Evolutionary conservation across 2,113 vertebrate species (phyloP).

Genomic region (Archilochus colubris): DNA sequence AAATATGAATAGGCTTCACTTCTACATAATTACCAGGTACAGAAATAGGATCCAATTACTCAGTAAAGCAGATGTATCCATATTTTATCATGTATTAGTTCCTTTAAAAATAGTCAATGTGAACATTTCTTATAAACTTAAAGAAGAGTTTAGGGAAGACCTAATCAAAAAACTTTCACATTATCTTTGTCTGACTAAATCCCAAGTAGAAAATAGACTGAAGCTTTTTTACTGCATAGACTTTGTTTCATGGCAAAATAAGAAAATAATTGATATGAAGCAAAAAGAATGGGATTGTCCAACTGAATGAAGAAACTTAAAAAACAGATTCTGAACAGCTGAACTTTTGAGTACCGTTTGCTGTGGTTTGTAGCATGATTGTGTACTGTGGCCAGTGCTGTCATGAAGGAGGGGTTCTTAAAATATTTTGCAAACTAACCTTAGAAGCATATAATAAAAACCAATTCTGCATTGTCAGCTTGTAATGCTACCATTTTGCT

Average conservation of each 20-base stretch:
- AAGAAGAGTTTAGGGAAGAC: background rate
- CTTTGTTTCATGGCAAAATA: background rate
- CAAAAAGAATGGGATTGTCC: background rate
- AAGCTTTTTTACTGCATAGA: background rate
- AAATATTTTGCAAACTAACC: background rate
- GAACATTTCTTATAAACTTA: background rate
- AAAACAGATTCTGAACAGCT: background rate
- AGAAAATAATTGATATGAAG: background rate
- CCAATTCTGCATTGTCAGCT: background rate
- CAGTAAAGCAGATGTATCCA: background rate
- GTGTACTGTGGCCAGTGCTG: background rate
- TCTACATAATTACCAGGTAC: slow-evolving; percentile 28
- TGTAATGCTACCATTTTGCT: background rate
- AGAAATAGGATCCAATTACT: slow-evolving; percentile 4
- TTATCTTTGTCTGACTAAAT: background rate
- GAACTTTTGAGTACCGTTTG: background rate
- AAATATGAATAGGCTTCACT: slow-evolving; percentile 42
- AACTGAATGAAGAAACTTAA: background rate
- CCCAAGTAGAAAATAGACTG: background rate
- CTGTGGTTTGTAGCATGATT: background rate
- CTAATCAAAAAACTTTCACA: background rate
- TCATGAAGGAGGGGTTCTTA: background rate
- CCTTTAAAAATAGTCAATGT: background rate
- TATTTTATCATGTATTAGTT: background rate
- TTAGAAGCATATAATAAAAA: background rate